Evolutionary conservation across 1,140 invertebrate species (phyloP).

Genomic region (Calycopis cecrops): DNA sequence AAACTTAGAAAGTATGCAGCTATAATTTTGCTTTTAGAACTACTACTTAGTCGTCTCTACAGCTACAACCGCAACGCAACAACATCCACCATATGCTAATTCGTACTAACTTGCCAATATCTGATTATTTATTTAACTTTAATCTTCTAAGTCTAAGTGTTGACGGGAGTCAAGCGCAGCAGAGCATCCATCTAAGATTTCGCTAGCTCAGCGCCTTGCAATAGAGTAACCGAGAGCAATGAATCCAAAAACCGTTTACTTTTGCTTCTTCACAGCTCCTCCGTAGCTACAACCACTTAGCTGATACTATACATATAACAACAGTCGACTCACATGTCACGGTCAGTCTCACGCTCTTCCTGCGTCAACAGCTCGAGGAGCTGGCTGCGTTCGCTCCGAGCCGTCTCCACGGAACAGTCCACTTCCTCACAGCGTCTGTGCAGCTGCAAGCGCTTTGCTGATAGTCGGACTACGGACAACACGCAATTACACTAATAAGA

Average conservation of each 20-base stretch:
- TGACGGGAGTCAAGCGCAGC: no score
- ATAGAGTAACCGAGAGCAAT: neutral
- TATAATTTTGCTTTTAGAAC: no score
- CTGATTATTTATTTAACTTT: no score
- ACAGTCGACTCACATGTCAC: conserved; percentile 35
- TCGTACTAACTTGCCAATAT: no score
- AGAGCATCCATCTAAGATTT: neutral
- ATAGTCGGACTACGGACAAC: conserved; percentile 36
- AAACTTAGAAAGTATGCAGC: no score
- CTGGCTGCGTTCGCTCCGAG: conserved; percentile 26
- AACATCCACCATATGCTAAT: no score
- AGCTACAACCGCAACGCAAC: no score
- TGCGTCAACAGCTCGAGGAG: conserved; percentile 30
- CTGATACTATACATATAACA: neutral
- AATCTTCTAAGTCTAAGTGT: no score
- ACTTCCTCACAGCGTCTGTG: conserved; percentile 42
- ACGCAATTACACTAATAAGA: no score
- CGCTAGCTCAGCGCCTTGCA: neutral
- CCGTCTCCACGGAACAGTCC: conserved; percentile 28
- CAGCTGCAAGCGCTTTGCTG: conserved; percentile 47
- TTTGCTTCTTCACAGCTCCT: neutral
- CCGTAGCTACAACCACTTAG: conserved; percentile 1
- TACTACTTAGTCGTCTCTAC: no score
- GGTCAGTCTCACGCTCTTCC: conserved; percentile 34
- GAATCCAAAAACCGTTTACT: neutral